Percentiles rank a stretch among this genome's conserved stretches.
Evolutionary conservation across 2,888 invertebrate species (phyloP).

Genomic region (Agonopterix heracliana): DNA sequence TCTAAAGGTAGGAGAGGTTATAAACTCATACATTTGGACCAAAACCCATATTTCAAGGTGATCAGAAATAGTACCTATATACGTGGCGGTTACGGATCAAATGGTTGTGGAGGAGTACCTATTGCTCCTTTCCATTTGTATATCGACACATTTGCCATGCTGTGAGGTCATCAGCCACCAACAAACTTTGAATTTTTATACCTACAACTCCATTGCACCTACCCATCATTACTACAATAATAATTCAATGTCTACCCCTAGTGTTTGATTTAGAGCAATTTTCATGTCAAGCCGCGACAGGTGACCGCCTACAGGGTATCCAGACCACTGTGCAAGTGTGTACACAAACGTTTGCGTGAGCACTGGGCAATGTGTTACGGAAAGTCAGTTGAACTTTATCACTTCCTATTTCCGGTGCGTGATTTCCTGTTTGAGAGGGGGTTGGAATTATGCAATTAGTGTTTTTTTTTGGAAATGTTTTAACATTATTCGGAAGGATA

Average conservation of each 20-base stretch:
- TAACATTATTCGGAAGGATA: background rate
- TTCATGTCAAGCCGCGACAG: conserved; percentile 36
- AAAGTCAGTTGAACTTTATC: conserved; percentile 72
- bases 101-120: too few species aligned
- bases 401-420: conserved; percentile 63
- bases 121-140: too few species aligned
- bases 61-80: too few species aligned
- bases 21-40: too few species aligned
- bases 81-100: too few species aligned
- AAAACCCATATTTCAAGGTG: too few species aligned
- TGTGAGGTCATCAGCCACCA: too few species aligned
- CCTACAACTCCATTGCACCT: background rate
- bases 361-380: conserved; percentile 32
- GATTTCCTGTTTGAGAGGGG: conserved; percentile 39
- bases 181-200: background rate
- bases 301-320: conserved; percentile 26
- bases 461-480: conserved; percentile 11
- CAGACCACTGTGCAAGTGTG: background rate
- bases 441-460: background rate
- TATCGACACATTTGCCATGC: too few species aligned
- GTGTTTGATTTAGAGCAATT: conserved; percentile 44
- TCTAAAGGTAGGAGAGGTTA: too few species aligned
- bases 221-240: too few species aligned
- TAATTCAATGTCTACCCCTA: conserved; percentile 7
- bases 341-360: conserved; percentile 45